Evolutionary conservation across 53 echinoderm and acorn worm species (phyloP), one percentile per base, ranked within the genome.

Genomic region (Arbacia lixula): DNA sequence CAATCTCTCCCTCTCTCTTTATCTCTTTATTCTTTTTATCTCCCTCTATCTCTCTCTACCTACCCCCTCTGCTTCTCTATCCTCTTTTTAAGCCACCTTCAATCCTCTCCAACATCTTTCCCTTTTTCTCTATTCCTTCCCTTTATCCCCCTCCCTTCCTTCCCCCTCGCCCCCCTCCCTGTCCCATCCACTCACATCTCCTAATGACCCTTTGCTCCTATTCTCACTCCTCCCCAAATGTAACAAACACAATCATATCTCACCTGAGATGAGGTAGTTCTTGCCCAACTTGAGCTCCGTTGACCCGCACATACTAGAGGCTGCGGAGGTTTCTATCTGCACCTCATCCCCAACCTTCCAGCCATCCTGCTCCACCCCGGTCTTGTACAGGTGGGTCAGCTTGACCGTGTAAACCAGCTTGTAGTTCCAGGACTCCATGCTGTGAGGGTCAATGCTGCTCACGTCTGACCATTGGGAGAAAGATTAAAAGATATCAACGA

Each of bases 381-480:
- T 80, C 86, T 95, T 95, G 87, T 88, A 95, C 32, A 93, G 73
- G 46, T 88, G 78, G 58, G 63, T 62, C 2, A 93, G 79, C 53
- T 84, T 88, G 57, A 95, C 53, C 16, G 76, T 84, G 78, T 91
- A 95, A 38, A 91, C 53, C 34, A 93, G 79, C 53, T 90, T 86
- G 56, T 90, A 95, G 68, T 95, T 95, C 77, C 77, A 77, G 1
- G 77, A 35, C 6, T 77, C 77, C 77, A 77, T 58, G 36, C 58
- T 77, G 12, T 58, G 37, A 22, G 77, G 77, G 60, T 77, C 58
- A 24, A 77, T 57, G 2, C 6, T 35, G 1, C 29, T 51, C n/a
- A 32, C 72, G 21, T 26, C 53, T 29, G 53, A 16, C n/a, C n/a
- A n/a, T n/a, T n/a, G n/a, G n/a, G n/a, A n/a, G n/a, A n/a, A n/a